phyloP scores from a whole-genome alignment of 2,888 invertebrate genomes.

The Xylota sylvarum region DNA sequence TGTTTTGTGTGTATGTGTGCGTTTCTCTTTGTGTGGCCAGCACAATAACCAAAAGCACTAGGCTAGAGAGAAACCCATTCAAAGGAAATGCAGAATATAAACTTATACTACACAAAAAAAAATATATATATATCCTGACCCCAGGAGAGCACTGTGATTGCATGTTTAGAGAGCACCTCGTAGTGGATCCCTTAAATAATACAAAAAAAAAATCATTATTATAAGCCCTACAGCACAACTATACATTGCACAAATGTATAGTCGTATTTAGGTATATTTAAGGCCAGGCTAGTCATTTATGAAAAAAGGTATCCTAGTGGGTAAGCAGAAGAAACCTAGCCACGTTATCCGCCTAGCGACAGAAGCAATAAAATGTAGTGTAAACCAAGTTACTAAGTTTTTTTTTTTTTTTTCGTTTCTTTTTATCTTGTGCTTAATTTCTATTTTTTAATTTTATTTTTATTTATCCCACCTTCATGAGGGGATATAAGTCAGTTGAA shows the following conservation, averaged over 20 bases:
- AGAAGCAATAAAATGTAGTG: slow-evolving; percentile 25
- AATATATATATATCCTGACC: slow-evolving; percentile 52
- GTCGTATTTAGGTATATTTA: slow-evolving; percentile 33
- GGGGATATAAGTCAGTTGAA: slow-evolving; percentile 26
- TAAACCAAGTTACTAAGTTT: slow-evolving; percentile 23
- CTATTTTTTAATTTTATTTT: slow-evolving; percentile 21
- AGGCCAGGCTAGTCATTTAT: slow-evolving; percentile 34
- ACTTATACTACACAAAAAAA: slow-evolving; percentile 50
- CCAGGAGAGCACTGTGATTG: slow-evolving; percentile 68
- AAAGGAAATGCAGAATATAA: slow-evolving; percentile 72
- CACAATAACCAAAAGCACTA: slow-evolving; percentile 62
- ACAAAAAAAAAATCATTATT: slow-evolving; percentile 49
- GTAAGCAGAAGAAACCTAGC: background rate
- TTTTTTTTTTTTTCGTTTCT: slow-evolving; percentile 19
- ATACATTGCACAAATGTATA: slow-evolving; percentile 45
- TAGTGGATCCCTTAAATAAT: slow-evolving; percentile 65
- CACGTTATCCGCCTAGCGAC: slow-evolving; percentile 16
- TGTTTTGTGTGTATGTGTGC: slow-evolving; percentile 36
- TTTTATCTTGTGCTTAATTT: slow-evolving; percentile 3
- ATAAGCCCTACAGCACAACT: slow-evolving; percentile 61
- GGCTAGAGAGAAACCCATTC: slow-evolving; percentile 40
- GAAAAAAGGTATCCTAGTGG: slow-evolving; percentile 13
- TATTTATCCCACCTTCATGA: slow-evolving; percentile 11
- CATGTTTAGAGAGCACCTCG: slow-evolving; percentile 74
- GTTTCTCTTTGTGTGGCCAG: slow-evolving; percentile 48